phyloP scores from a whole-genome alignment of 2,113 vertebrate species.

The Odobenus rosmarus region DNA sequence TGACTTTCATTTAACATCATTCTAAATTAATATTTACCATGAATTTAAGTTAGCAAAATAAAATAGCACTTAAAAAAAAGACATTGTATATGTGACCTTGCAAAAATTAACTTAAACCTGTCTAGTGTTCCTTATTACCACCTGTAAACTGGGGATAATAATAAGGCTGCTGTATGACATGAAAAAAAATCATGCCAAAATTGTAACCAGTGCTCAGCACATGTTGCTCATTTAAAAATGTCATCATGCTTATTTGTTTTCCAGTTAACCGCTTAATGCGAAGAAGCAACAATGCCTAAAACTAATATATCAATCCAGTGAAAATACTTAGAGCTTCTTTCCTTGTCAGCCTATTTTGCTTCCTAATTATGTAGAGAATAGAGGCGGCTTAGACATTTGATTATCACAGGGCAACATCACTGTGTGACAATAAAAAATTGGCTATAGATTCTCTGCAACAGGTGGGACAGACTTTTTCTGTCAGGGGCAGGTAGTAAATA shows the following conservation, averaged over 20 bases:
- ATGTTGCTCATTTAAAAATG: conserved; percentile 14
- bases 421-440: neutral
- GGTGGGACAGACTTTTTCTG: neutral
- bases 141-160: neutral
- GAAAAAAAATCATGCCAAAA: neutral
- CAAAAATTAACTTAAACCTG: neutral
- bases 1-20: neutral
- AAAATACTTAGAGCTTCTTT: neutral
- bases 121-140: neutral
- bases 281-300: neutral
- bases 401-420: neutral
- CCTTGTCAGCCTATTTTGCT: neutral
- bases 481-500: neutral
- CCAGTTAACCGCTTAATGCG: neutral
- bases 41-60: neutral
- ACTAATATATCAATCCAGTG: neutral
- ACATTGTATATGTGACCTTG: neutral
- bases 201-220: neutral
- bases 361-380: neutral
- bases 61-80: neutral
- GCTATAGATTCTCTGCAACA: neutral
- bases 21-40: neutral
- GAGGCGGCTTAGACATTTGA: neutral
- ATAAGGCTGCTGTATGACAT: neutral
- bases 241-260: neutral